A percentile compares a stretch with the other conserved stretches of the same genome.
Evolutionary conservation across 2,888 invertebrate species (phyloP).

Genomic region (Amiota communis): DNA sequence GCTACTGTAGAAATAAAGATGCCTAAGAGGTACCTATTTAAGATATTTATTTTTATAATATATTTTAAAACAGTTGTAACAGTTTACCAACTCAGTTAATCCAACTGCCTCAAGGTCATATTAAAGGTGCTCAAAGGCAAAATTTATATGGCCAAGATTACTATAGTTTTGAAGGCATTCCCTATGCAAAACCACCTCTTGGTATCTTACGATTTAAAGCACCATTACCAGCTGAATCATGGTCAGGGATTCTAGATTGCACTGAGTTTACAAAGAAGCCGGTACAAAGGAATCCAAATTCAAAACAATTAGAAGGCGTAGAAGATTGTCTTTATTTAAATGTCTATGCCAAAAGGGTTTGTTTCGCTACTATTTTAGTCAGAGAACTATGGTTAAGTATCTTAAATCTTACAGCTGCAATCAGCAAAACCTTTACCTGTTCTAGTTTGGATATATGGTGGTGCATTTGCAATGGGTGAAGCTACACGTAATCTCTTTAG

Average conservation of each 20-base stretch:
- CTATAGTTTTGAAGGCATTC: slow-evolving; percentile 64
- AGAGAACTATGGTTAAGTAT: slow-evolving; percentile 27
- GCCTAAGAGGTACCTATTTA: too few relatives aligned
- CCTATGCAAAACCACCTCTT: slow-evolving; percentile 66
- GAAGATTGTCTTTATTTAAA: slow-evolving; percentile 76
- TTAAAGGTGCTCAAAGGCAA: slow-evolving; percentile 49
- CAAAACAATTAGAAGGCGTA: slow-evolving; percentile 66
- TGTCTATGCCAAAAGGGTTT: slow-evolving; percentile 70
- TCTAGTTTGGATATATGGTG: slow-evolving; percentile 75
- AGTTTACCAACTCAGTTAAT: slow-evolving; percentile 49
- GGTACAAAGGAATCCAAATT: slow-evolving; percentile 60
- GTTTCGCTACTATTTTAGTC: slow-evolving; percentile 36
- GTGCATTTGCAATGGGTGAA: slow-evolving; percentile 72
- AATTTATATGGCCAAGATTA: slow-evolving; percentile 55
- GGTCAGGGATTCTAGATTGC: slow-evolving; percentile 72
- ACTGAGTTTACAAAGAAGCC: slow-evolving; percentile 62
- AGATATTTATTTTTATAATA: too few relatives aligned
- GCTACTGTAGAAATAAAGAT: too few relatives aligned
- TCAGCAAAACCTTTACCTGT: slow-evolving; percentile 62
- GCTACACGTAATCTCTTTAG: slow-evolving; percentile 66
- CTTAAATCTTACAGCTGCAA: slow-evolving; percentile 45
- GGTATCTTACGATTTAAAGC: slow-evolving; percentile 68
- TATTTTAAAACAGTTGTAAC: neutral
- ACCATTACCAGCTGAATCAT: slow-evolving; percentile 70
- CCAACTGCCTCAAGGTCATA: slow-evolving; percentile 49